phyloP scores from a whole-genome alignment of 2,797 vertebrate genomes.

The Aphelocoma californica region DNA sequence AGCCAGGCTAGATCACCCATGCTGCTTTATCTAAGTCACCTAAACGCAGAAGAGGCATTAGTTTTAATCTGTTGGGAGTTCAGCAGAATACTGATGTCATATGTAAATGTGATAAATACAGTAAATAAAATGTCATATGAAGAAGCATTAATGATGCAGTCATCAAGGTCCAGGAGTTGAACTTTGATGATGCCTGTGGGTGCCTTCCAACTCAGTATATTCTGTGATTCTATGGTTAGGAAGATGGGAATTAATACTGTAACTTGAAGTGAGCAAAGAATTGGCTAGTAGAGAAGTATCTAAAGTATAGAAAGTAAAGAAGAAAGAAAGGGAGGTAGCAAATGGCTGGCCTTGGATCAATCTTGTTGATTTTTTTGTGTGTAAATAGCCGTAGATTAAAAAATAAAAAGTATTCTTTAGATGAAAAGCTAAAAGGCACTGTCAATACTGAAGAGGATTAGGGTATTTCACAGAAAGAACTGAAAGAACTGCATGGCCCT shows the following conservation, averaged over 20 bases:
- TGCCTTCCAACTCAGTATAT: background rate
- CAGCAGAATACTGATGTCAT: background rate
- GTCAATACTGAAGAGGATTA: conserved; percentile 16
- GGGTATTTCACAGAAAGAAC: background rate
- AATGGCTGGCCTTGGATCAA: background rate
- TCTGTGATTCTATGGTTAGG: background rate
- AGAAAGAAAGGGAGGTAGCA: background rate
- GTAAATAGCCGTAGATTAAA: background rate
- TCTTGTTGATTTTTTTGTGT: background rate
- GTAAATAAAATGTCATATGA: background rate
- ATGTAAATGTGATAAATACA: background rate
- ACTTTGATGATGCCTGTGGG: background rate
- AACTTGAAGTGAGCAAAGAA: background rate
- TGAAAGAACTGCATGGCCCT: background rate
- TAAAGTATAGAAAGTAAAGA: background rate
- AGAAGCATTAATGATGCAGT: background rate
- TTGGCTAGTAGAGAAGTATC: background rate
- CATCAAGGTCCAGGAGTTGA: background rate
- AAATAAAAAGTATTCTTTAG: background rate
- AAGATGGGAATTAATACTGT: background rate
- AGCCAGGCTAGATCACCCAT: background rate
- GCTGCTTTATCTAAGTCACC: background rate
- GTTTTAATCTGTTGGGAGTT: background rate
- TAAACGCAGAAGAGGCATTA: background rate
- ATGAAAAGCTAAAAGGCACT: conserved; percentile 8